These are phyloP conservation scores for Melanotaenia boesemani DNA, from an alignment of 2,797 vertebrate genomes.

Conservation along the genomic window DNA sequence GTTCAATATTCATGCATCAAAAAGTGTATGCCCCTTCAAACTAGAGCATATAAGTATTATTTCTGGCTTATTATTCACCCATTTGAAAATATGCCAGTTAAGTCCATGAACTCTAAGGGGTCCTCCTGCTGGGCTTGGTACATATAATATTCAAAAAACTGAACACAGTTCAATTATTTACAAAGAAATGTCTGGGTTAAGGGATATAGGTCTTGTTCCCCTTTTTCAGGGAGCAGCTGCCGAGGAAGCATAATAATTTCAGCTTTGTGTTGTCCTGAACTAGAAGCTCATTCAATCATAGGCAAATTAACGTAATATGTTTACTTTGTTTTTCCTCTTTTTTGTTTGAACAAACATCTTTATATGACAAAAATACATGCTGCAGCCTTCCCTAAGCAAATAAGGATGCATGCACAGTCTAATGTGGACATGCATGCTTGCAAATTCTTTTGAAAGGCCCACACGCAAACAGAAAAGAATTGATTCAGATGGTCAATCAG, in stretches of 20 bases:
- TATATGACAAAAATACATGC: constrained; percentile 5
- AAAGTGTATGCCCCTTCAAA: constrained; percentile 9
- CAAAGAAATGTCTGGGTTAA: constrained; percentile 62
- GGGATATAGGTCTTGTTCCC: constrained; percentile 24
- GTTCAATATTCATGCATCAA: constrained; percentile 23
- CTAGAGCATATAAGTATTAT: constrained; percentile 16
- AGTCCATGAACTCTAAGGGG: constrained; percentile 27
- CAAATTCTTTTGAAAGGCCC: background rate
- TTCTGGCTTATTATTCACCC: constrained; percentile 55
- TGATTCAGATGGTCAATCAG: background rate
- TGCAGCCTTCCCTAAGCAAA: background rate
- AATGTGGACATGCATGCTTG: constrained; percentile 13
- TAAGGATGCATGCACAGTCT: constrained; percentile 31
- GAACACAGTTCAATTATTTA: constrained; percentile 72
- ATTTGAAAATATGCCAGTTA: constrained; percentile 26
- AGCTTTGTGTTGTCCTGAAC: background rate
- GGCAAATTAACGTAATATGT: constrained; percentile 3
- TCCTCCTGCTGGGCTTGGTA: constrained; percentile 33
- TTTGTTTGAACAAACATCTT: constrained; percentile 10
- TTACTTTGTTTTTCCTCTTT: constrained; percentile 21
- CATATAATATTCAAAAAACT: constrained; percentile 66
- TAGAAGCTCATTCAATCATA: constrained; percentile 6
- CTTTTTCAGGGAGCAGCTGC: constrained; percentile 22
- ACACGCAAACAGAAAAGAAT: background rate
- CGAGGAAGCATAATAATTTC: constrained; percentile 24